Base-by-base conservation (phyloP, 1,140 invertebrate species). In the Heliconius congener region DNA sequence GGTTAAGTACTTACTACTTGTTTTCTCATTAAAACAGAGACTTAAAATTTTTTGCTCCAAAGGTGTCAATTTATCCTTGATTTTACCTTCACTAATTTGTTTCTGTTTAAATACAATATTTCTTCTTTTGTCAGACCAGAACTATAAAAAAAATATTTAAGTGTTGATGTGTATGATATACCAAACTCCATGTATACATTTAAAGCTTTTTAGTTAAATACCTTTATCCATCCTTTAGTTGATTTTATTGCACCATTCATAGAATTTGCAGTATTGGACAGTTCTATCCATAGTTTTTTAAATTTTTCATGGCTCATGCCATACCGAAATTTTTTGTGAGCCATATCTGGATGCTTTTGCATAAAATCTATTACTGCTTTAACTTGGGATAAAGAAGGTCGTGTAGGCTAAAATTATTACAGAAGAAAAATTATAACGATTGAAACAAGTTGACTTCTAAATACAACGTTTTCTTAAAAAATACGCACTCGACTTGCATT, bases 171-270 rank as follows among this genome's bases (percentile, higher is more conserved):
- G 30, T 1, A 37, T 76, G 30, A 55, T 27, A 13, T 9, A 72
- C 8, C 42, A 39, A 39, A 23, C 1, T 70, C 50, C 18, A 52
- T 19, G 5, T 1, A 27, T 30, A 66, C 3, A 66, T 66, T 11
- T 66, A 4, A 27, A 30, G 11, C 23, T 30, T 30, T 66, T 66
- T 13, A 60, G 60, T 13, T 66, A 30, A 66, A 73, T 82, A 92
- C 90, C 81, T 90, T 90, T 16, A 90, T 89, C 90, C 90, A 92
- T 9, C 87, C 88, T 81, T 88, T 86, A 60, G 84, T 87, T 50
- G 89, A 85, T 81, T 92, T 92, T 2, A 81, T 78, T 71, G 88
- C 76, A 55, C 89, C 90, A 76, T 86, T 83, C n/a, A 91, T 79
- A 34, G 83, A 84, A 83, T 92, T 92, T 55, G 79, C 86, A 73